A percentile compares a stretch with the other conserved stretches of the same genome.
phyloP scores from a whole-genome alignment of 2,113 vertebrate species.

The Hydrolagus affinis region DNA sequence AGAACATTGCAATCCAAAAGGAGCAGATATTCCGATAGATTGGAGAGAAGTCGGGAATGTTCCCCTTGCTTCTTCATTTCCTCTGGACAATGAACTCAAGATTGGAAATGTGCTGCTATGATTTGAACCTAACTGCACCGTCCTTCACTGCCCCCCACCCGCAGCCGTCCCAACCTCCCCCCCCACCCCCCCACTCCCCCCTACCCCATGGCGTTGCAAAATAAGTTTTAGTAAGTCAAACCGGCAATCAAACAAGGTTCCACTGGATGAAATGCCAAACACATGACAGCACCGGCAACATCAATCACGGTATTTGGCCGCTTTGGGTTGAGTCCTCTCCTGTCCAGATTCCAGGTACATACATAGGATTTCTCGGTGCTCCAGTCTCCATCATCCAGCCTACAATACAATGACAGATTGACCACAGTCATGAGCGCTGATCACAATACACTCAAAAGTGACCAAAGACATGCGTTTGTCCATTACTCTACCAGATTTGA shows the following conservation, averaged over 20 bases:
- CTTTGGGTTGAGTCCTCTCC: constrained; percentile 59
- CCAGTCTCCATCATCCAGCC: constrained; percentile 70
- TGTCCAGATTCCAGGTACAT: constrained; percentile 84
- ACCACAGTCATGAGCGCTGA: no score
- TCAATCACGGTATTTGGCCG: constrained; percentile 66
- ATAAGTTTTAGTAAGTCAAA: constrained; percentile 37
- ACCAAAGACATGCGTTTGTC: no score
- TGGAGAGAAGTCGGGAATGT: background rate
- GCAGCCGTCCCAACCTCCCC: background rate
- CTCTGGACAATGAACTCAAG: background rate
- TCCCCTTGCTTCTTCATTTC: background rate
- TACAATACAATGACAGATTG: background rate
- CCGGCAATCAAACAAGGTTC: constrained; percentile 72
- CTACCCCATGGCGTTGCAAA: background rate
- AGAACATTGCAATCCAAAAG: no score
- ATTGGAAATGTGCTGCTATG: background rate
- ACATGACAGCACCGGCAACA: constrained; percentile 62
- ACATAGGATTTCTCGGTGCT: constrained; percentile 68
- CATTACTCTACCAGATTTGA: no score
- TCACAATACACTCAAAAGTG: no score
- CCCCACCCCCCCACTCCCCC: background rate
- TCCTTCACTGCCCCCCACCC: background rate
- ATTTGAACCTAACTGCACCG: no score
- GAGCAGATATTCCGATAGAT: background rate
- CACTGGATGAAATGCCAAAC: constrained; percentile 74